A percentile compares a stretch with the other conserved stretches of the same genome.
Conservation (phyloP, 2,888 invertebrate genomes). For the Ophioninae sp. region DNA sequence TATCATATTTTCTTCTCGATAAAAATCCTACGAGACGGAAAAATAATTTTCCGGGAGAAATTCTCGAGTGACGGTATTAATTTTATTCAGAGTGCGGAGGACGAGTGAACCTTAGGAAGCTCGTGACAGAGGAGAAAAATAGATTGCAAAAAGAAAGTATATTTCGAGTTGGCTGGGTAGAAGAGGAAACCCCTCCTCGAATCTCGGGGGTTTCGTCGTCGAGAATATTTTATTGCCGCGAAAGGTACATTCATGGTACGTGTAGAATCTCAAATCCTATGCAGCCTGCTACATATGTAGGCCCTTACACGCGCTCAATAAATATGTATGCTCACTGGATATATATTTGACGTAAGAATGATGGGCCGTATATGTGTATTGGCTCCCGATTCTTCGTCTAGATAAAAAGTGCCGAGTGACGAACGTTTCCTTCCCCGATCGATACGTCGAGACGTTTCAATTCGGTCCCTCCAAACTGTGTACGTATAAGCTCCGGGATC, state of each 20-base stretch:
- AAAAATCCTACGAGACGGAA: neutral
- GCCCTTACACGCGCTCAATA: neutral
- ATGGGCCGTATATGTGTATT: conserved; percentile 2
- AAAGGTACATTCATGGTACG: conserved; percentile 3
- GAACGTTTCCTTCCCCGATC: conserved; percentile 47
- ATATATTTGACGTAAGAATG: conserved; percentile 39
- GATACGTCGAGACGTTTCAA: conserved; percentile 59
- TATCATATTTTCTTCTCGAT: neutral
- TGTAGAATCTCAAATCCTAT: neutral
- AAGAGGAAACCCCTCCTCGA: neutral
- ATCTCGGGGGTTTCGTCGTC: neutral
- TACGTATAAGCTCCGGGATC: conserved; percentile 19
- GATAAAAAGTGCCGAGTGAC: conserved; percentile 37
- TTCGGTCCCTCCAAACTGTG: conserved; percentile 2
- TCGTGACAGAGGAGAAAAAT: neutral
- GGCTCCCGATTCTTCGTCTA: conserved; percentile 23
- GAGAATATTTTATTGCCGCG: neutral
- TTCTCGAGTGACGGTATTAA: neutral
- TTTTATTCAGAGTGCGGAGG: neutral
- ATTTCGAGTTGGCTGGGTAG: neutral
- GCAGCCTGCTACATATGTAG: conserved; percentile 3
- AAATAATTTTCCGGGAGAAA: neutral
- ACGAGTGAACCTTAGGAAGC: neutral
- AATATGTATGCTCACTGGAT: neutral
- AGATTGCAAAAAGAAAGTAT: neutral